Base-by-base conservation (phyloP, 2,113 vertebrate species). In the Taxidea taxus region DNA sequence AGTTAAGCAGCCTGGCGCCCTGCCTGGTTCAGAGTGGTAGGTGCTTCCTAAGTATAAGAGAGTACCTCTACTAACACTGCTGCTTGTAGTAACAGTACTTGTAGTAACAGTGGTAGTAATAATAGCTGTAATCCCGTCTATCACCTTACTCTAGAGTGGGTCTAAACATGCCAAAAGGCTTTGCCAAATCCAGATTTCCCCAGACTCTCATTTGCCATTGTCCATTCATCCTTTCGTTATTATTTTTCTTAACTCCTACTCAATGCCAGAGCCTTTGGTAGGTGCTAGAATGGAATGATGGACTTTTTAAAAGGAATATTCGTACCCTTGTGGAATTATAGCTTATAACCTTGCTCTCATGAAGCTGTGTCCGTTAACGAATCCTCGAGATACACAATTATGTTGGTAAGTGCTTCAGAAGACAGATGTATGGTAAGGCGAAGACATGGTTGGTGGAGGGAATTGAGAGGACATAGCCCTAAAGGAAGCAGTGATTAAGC, bases 61-160 rank as follows among this genome's bases (percentile, higher is more conserved):
- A 44, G 47, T 37, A 44, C 60, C 27, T 0, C 15, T 31, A 6
- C 47, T 11, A 11, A 31, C 49, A 0, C n/a, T n/a, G 20, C 29
- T 64, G 39, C 54, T 87, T 47, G 42, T 11, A 39, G 80, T 62
- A 47, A 39, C 25, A 23, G 20, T 77, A 39, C 47, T 87, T 37
- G 27, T 13, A 44, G 80, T 44, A 47, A n/a, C n/a, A 20, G 13
- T 4, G 34, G 75, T 20, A 25, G 15, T 49, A 34, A 44, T 29
- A 37, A 34, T 42, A 68, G 15, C 34, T n/a, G 18, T 13, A 2
- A 31, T 34, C 31, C 4, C 6, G 0, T 21, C 42, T 18, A 20
- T 37, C 60, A 20, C 49, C 13, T 87, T 93, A 85, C 25, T 87
- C 42, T 54, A 15, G 31, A 74, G 42, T 54, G 3, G 6, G 3